Percentiles rank a stretch among this genome's conserved stretches.
Conservation (phyloP, 2,113 vertebrate species). For the Muntiacus reevesi region DNA sequence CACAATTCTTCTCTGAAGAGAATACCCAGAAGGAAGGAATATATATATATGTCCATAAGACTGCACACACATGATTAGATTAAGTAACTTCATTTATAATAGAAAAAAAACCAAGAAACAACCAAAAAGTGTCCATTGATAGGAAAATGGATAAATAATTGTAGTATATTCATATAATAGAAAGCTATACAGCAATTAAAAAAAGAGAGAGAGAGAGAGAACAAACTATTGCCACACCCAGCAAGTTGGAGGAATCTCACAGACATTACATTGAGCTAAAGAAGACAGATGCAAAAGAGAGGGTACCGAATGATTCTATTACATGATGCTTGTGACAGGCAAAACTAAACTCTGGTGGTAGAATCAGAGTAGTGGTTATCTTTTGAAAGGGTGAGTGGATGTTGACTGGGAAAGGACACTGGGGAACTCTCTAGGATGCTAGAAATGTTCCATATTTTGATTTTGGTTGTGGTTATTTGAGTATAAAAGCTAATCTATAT, state of each 20-base stretch:
- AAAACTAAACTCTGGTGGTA: not conserved
- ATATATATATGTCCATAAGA: not conserved
- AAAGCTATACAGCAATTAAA: not conserved
- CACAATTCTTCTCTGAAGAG: not conserved
- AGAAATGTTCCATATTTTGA: not conserved
- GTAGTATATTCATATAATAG: not conserved
- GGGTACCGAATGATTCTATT: not conserved
- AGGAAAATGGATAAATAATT: not conserved
- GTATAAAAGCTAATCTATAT: not conserved
- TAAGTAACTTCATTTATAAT: not conserved
- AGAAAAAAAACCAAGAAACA: not conserved
- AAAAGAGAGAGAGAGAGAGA: not conserved
- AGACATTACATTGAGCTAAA: not conserved
- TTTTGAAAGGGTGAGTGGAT: not conserved
- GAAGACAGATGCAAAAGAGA: not conserved
- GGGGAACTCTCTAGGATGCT: not conserved
- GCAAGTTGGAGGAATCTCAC: not conserved
- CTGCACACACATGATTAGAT: not conserved
- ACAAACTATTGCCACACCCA: not conserved
- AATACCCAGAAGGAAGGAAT: not conserved
- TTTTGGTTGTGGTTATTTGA: not conserved
- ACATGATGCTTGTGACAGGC: not conserved
- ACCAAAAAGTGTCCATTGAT: not conserved
- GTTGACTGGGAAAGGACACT: not conserved
- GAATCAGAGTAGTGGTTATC: not conserved